These are phyloP conservation scores for Cepphus grylle DNA, from an alignment of 2,113 vertebrate genomes.

Conservation along the genomic window DNA sequence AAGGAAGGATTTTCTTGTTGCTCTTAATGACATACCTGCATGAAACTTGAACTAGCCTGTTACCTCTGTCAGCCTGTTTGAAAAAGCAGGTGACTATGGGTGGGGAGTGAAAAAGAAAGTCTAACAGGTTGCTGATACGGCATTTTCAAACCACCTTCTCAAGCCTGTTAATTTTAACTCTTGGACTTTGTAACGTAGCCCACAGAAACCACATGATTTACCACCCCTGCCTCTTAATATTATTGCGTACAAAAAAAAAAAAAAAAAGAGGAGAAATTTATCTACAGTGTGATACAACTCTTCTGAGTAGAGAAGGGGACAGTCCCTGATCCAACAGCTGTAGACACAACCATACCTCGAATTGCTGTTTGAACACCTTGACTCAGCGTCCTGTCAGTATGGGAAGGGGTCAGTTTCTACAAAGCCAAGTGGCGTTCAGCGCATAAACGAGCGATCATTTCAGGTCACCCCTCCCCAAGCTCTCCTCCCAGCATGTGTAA, in stretches of 20 bases:
- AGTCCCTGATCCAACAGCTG: not conserved
- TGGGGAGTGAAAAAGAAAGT: not conserved
- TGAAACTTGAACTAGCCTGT: not conserved
- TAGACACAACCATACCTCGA: rapidly evolving
- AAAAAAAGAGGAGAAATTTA: not conserved
- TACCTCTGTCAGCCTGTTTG: not conserved
- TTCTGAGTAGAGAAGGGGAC: not conserved
- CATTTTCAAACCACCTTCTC: not conserved
- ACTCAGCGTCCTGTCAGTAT: not conserved
- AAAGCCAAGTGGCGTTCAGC: not conserved
- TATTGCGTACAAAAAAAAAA: not conserved
- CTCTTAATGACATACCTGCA: not conserved
- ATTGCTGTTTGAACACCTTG: not conserved
- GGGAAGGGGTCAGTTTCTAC: not conserved
- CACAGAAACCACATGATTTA: not conserved
- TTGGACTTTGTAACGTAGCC: not conserved
- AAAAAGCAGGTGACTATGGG: constrained; percentile 12
- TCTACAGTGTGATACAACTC: not conserved
- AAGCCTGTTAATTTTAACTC: not conserved
- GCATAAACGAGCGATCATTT: rapidly evolving
- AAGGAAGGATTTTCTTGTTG: not conserved
- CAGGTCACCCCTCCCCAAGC: not conserved
- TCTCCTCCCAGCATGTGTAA: not conserved
- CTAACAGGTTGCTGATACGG: not conserved
- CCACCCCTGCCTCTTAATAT: not conserved